Evolutionary conservation across 1,140 invertebrate genomes (phyloP), one percentile per base, ranked within the genome.

Genomic region (Rhynchophorus ferrugineus): DNA sequence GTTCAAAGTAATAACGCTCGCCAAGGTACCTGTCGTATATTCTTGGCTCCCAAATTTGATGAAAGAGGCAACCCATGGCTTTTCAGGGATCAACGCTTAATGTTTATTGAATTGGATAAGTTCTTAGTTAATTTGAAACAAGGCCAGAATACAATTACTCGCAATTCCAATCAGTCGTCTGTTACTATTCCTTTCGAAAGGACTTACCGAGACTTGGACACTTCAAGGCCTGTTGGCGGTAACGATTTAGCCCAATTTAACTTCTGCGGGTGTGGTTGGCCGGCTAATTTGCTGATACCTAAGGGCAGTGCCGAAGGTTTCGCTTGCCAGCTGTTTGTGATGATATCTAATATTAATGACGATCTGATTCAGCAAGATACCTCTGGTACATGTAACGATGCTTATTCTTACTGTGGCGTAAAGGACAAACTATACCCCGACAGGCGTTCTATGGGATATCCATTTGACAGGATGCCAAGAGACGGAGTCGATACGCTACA

Each of bases 191-290:
- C 84, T 0, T 85, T 80, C 53, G 83, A 85, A 64, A 69, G 80
- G 3, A 81, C 81, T 0, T 85, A 84, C 78, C 74, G 82, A 6
- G 75, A 79, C 60, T 64, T 84, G 44, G 73, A 77, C 0, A 62
- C 66, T 1, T 75, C 68, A 42, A 72, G 53, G 8, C 79, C 80
- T 2, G 69, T 70, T 0, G 77, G 76, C 3, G 63, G 67, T 0
- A 62, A 75, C 2, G 65, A 72, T 1, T 73, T 78, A 22, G 73
- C 74, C 0, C 73, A 78, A 60, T 85, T 82, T 69, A 83, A 85
- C 66, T 87, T 85, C 75, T 91, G 89, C 68, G 87, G 88, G 24
- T 91, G 88, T 66, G 89, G 89, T 37, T 91, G 87, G 87, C 89
- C 89, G 1, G 80, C 89, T 38, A 87, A 92, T 64, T 81, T 91